A percentile compares a stretch with the other conserved stretches of the same genome.
These are phyloP conservation scores for Coracias cyanogaster DNA, from an alignment of 2,797 vertebrate genomes.

Conservation along the genomic window DNA sequence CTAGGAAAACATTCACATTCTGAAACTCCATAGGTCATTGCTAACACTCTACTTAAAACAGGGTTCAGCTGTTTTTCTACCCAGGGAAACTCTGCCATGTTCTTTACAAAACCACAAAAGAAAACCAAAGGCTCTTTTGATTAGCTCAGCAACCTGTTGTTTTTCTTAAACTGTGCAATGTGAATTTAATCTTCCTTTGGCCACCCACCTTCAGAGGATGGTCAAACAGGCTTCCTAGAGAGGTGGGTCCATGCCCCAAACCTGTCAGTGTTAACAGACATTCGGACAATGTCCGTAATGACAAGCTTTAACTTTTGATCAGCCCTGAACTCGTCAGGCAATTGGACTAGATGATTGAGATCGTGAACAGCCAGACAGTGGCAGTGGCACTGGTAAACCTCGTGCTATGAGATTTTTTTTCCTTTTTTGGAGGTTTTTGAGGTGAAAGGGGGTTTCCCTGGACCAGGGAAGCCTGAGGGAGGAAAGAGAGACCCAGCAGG, in stretches of 20 bases:
- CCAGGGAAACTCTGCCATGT: not conserved
- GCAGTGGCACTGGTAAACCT: too few relatives aligned
- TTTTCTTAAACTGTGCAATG: not conserved
- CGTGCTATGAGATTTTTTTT: too few relatives aligned
- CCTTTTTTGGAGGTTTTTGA: too few relatives aligned
- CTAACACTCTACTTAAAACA: not conserved
- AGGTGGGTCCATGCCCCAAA: not conserved
- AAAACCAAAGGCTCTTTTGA: not conserved
- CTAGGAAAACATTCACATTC: rapidly evolving
- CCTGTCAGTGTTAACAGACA: not conserved
- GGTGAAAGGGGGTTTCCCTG: too few relatives aligned
- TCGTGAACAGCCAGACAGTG: too few relatives aligned
- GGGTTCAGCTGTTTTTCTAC: not conserved
- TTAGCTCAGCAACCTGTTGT: not conserved
- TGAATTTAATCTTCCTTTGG: not conserved
- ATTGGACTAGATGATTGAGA: not conserved
- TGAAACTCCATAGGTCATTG: not conserved
- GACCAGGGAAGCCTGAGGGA: too few relatives aligned
- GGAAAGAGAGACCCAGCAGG: too few relatives aligned
- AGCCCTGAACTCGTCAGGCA: not conserved
- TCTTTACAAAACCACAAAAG: not conserved
- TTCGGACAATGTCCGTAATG: not conserved
- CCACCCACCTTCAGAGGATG: not conserved
- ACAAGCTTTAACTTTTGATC: not conserved
- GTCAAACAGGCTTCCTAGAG: not conserved